A percentile compares a stretch with the other conserved stretches of the same genome.
Conservation (phyloP, 2,113 vertebrate species). For the Ia io region DNA sequence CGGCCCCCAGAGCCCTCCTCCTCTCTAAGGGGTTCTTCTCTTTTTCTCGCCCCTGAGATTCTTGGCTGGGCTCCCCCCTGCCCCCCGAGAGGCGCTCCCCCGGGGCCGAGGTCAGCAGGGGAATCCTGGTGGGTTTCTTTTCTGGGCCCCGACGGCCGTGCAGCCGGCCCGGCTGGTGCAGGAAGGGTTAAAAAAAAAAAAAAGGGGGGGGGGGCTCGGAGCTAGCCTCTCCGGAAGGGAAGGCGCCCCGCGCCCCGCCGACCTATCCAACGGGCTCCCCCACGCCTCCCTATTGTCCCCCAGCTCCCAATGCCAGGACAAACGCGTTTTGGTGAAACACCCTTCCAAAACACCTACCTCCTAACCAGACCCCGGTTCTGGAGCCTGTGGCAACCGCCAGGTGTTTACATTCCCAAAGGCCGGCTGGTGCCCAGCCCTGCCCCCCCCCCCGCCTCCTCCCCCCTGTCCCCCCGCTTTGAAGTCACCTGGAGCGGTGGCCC, state of each 20-base stretch:
- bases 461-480: not conserved
- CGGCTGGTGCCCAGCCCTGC: no score
- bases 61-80: not conserved
- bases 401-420: not conserved
- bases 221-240: slow-evolving; percentile 41
- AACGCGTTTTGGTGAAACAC: not conserved
- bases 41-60: not conserved
- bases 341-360: not conserved
- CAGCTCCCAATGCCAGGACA: not conserved
- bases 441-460: no score
- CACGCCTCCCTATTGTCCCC: slow-evolving; percentile 28
- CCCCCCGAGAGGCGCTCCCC: not conserved
- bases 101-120: not conserved
- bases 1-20: not conserved
- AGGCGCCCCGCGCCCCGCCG: slow-evolving; percentile 19
- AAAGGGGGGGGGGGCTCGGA: not conserved
- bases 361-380: not conserved
- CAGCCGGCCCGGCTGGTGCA: not conserved
- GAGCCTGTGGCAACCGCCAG: not conserved
- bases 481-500: slow-evolving; percentile 22
- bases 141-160: not conserved
- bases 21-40: not conserved
- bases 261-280: not conserved
- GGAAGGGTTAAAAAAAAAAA: slow-evolving; percentile 64
- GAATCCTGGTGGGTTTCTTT: not conserved